Evolutionary conservation across 2,888 invertebrate genomes (phyloP), one percentile per base, ranked within the genome.

Genomic region (Spisula subtruncata): DNA sequence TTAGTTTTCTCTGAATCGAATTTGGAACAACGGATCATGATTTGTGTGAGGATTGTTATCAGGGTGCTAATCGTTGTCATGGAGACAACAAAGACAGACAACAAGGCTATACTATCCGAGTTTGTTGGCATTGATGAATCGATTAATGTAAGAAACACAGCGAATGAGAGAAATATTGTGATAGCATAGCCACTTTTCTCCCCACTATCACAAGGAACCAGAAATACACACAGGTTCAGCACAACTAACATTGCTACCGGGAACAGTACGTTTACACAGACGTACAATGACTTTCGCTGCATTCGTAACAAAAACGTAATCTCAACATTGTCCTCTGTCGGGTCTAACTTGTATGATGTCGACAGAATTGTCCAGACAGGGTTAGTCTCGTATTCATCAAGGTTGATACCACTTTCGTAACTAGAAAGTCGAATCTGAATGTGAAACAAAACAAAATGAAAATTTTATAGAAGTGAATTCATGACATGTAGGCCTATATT

Each of bases 141-240:
- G 6, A 91, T 56, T 46, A 91, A 89, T 4, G 91, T 85, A 66
- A 89, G 80, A 79, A 87, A 87, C 0, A 87, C 87, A 10, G 89
- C 90, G 35, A 91, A 87, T 0, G 90, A 83, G 35, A 91, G 82
- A 41, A 91, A 91, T 10, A 91, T 85, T 0, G 90, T 91, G 4
- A 91, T 85, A 0, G 87, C 84, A 85, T 85, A 91, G 16, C 89
- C 56, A 20, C 85, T 56, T 32, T 87, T 89, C 20, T 91, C 89
- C 0, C 84, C 90, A n/a, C 86, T 80, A 5, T 90, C 85, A 60
- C 87, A 66, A 0, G 88, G 88, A 8, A 85, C 35, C 18, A 81
- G 35, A 51, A 88, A 88, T 12, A 81, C 88, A 46, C 81, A 81
- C 14, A 88, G 12, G 32, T 85, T 88, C 16, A 88, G 35, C n/a